Evolutionary conservation across 2,797 vertebrate genomes (phyloP), one percentile per base, ranked within the genome.

Genomic region (Sebastiscus albofasciatus): DNA sequence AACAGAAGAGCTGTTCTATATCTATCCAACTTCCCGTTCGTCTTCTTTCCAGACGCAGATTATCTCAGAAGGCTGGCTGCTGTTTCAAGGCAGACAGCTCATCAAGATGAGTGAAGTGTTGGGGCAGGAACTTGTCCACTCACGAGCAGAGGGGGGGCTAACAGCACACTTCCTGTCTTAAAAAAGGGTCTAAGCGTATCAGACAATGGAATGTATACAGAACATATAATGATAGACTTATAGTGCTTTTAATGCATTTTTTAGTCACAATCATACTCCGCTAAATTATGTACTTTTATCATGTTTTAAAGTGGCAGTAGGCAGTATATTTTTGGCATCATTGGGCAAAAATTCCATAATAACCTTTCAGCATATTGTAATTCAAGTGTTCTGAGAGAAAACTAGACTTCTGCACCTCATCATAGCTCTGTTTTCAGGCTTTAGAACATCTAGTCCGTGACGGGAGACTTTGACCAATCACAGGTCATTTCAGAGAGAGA

Each of bases 41-140:
- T 75, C 54, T 76, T 61, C 20, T 64, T 66, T 72, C 24, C 67
- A 73, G 67, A 73, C 18, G 5, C 56, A 67, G 42, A 81, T 85
- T 77, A 80, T 54, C 68, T 77, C 75, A 72, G 72, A 16, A 11
- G 72, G 71, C 33, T 24, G n/a, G 75, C 71, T 82, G 81, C 70
- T 76, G 80, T 85, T 91, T 84, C 39, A 71, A 56, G 62, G 70
- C 36, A 76, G 85, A 90, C 84, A 87, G 85, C 80, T 83, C 83
- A 79, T 90, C 89, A 86, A 61, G 14, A 81, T 80, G 81, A 89
- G 59, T 73, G 74, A 89, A 80, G 73, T 66, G 55, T 9, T n/a
- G 58, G 80, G 68, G 54, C 72, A 87, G 65, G 80, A 85, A 68
- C 66, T 54, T 52, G 70, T 83, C 69, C 52, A 42, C 33, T 52